phyloP scores from a whole-genome alignment of 2,797 vertebrate genomes.

The Gambelia wislizenii region DNA sequence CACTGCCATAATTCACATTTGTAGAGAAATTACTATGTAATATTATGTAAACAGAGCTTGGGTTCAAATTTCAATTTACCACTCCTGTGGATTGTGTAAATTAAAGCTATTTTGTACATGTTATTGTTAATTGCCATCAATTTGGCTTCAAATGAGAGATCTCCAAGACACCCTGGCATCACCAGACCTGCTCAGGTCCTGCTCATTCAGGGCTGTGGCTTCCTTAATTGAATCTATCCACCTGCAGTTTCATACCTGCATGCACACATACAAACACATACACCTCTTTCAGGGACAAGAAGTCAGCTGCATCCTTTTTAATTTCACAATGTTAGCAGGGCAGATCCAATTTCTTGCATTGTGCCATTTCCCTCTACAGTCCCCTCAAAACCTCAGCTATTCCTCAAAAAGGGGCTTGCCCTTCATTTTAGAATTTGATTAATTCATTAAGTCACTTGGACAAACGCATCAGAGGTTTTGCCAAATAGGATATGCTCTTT shows the following conservation, averaged over 20 bases:
- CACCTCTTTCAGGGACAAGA: neutral
- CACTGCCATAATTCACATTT: neutral
- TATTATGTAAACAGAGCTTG: neutral
- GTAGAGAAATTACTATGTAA: neutral
- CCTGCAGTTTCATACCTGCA: no score
- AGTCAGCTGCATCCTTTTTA: neutral
- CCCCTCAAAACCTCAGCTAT: neutral
- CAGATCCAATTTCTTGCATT: neutral
- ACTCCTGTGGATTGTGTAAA: slow-evolving; percentile 1
- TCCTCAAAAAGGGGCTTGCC: neutral
- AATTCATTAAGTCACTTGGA: neutral
- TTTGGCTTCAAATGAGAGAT: no score
- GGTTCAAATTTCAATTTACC: neutral
- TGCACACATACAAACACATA: no score
- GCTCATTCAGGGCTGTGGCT: no score
- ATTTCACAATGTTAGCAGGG: neutral
- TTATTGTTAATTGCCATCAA: no score
- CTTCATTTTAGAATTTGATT: neutral
- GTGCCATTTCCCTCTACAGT: neutral
- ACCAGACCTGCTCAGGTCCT: no score
- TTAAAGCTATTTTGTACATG: neutral
- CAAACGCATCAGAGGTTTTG: neutral
- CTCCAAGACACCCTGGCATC: no score
- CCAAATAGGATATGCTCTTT: neutral
- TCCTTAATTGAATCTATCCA: no score